Conservation (phyloP, 2,888 invertebrate species). For the Neoascia interrupta region DNA sequence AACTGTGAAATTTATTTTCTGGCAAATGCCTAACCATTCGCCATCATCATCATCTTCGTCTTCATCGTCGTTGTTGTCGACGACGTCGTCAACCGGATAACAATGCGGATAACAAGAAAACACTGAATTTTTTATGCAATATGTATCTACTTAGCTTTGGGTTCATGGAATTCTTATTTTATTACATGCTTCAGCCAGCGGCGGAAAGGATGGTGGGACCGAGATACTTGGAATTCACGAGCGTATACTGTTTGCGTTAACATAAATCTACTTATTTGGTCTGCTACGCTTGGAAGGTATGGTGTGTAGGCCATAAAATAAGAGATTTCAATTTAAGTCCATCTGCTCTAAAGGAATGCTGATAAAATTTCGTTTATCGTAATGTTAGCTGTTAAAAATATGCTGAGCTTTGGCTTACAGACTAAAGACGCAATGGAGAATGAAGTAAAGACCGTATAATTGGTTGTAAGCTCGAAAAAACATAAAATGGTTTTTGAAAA, state of each 20-base stretch:
- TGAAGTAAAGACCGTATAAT: too few relatives aligned
- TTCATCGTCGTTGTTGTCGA: too few relatives aligned
- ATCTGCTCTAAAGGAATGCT: background rate
- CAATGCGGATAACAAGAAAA: constrained; percentile 20
- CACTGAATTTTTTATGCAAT: constrained; percentile 16
- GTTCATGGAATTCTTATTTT: constrained; percentile 1
- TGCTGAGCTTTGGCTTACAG: too few relatives aligned
- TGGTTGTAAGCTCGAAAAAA: too few relatives aligned
- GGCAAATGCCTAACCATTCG: constrained; percentile 13
- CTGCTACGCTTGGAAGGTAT: background rate
- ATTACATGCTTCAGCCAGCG: background rate
- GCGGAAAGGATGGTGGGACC: background rate
- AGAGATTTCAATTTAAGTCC: background rate
- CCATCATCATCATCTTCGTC: too few relatives aligned
- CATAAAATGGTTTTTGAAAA: too few relatives aligned
- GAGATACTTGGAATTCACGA: background rate
- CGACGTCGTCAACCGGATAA: background rate
- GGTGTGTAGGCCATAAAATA: too few relatives aligned
- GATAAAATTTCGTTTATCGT: background rate
- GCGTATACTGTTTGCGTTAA: constrained; percentile 6
- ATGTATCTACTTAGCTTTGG: background rate
- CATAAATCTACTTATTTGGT: constrained; percentile 7
- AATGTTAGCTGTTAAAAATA: too few relatives aligned
- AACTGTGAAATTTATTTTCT: constrained; percentile 8
- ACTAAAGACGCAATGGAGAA: too few relatives aligned